These are phyloP conservation scores for Rhynchonema sp. DNA, from an alignment of 2,888 invertebrate species.

Conservation along the genomic window DNA sequence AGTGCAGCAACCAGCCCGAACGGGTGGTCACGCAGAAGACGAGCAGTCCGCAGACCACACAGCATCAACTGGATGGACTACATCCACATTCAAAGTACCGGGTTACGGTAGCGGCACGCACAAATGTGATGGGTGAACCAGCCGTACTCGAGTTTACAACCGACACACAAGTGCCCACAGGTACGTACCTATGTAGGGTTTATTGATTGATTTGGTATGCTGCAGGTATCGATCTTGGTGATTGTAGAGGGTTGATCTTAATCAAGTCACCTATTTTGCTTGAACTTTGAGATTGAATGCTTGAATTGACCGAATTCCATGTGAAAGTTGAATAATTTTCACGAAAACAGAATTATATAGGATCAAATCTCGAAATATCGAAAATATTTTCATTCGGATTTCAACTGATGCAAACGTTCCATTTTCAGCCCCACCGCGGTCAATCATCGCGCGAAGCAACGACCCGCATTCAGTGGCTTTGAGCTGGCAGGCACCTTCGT, in stretches of 20 bases:
- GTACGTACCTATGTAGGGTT: constrained; percentile 6
- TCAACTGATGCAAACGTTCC: too few relatives aligned
- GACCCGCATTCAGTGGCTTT: constrained; percentile 5
- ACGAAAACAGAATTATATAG: neutral
- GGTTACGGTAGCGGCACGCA: constrained; percentile 24
- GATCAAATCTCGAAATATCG: neutral
- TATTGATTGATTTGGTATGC: neutral
- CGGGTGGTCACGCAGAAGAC: constrained; percentile 16
- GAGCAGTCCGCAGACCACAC: constrained; percentile 16
- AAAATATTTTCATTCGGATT: neutral
- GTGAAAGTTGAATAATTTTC: too few relatives aligned
- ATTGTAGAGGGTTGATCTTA: too few relatives aligned
- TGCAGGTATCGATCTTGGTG: too few relatives aligned
- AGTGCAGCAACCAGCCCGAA: constrained; percentile 21
- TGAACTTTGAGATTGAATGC: too few relatives aligned
- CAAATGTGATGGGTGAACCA: constrained; percentile 17
- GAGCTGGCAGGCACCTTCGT: constrained; percentile 26
- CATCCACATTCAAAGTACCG: constrained; percentile 25
- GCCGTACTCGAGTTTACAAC: constrained; percentile 21
- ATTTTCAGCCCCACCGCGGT: constrained; percentile 5
- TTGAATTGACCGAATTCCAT: too few relatives aligned
- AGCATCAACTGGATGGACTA: constrained; percentile 14
- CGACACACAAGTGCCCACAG: constrained; percentile 20
- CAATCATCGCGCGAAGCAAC: neutral
- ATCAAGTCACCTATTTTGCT: too few relatives aligned